A percentile compares a stretch with the other conserved stretches of the same genome.
Evolutionary conservation across 2,888 invertebrate genomes (phyloP).

Genomic region (Microctonus hyperodae): DNA sequence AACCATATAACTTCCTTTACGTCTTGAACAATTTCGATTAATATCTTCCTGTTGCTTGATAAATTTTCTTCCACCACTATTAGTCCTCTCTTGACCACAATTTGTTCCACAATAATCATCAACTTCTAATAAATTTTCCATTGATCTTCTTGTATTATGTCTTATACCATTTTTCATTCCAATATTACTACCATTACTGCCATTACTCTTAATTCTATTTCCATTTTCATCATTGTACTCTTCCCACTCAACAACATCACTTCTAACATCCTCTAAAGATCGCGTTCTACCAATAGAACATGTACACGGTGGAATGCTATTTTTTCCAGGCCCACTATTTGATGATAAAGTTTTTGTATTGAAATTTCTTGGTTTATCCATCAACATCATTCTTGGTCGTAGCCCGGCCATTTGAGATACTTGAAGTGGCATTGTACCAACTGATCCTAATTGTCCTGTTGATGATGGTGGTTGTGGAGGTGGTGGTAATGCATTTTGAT

Average conservation of each 20-base stretch:
- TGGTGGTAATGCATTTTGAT: constrained; percentile 72
- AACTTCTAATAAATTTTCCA: constrained; percentile 72
- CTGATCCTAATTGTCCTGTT: background rate
- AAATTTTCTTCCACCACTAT: constrained; percentile 33
- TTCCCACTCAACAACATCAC: constrained; percentile 72
- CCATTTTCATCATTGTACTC: constrained; percentile 71
- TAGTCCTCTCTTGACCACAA: constrained; percentile 50
- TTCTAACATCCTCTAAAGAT: constrained; percentile 77
- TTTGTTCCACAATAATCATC: constrained; percentile 44
- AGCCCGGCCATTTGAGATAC: constrained; percentile 48
- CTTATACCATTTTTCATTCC: constrained; percentile 65
- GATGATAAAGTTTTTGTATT: constrained; percentile 55
- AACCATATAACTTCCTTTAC: constrained; percentile 61
- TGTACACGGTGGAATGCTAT: constrained; percentile 65
- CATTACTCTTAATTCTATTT: constrained; percentile 65
- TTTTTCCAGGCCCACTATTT: constrained; percentile 43
- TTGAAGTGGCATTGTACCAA: constrained; percentile 38
- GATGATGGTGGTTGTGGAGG: constrained; percentile 50
- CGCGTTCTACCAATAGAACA: constrained; percentile 70
- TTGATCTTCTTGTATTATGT: constrained; percentile 70
- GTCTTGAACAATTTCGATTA: constrained; percentile 44
- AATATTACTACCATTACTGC: background rate
- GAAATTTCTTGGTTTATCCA: constrained; percentile 52
- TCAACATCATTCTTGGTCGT: constrained; percentile 56
- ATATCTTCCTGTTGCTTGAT: constrained; percentile 43